Evolutionary conservation across 2,888 invertebrate species (phyloP).

Genomic region (Cryptocheilus praepositus): DNA sequence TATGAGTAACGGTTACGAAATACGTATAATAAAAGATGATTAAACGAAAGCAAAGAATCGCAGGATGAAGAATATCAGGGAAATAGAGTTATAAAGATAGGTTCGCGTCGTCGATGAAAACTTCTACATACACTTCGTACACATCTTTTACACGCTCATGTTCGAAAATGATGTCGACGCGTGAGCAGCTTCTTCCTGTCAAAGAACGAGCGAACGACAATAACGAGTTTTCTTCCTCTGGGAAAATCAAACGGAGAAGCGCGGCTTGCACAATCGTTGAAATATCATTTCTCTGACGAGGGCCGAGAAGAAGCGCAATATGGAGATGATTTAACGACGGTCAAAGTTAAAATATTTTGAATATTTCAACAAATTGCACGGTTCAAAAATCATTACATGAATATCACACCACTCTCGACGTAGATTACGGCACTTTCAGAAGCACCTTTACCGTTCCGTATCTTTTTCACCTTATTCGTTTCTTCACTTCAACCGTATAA

Average conservation of each 20-base stretch:
- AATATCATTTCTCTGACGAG: conserved; percentile 40
- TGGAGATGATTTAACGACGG: conserved; percentile 38
- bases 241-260: conserved; percentile 43
- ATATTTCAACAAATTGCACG: conserved; percentile 64
- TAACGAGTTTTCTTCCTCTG: conserved; percentile 9
- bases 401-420: conserved; percentile 30
- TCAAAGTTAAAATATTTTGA: conserved; percentile 54
- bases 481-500: conserved; percentile 10
- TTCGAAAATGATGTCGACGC: background rate
- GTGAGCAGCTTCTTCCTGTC: background rate
- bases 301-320: conserved; percentile 51
- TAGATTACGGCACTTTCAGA: conserved; percentile 26
- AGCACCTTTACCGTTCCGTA: conserved; percentile 27
- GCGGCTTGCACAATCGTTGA: conserved; percentile 29
- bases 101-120: background rate
- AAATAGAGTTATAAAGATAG: background rate
- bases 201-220: background rate
- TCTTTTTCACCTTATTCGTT: conserved; percentile 9
- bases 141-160: no score
- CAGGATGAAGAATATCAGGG: background rate
- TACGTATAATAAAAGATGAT: conserved; percentile 3
- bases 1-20: conserved; percentile 10
- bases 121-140: no score
- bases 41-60: background rate
- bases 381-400: conserved; percentile 41